Evolutionary conservation across 2,797 vertebrate genomes (phyloP), one percentile per base, ranked within the genome.

Genomic region (Hozukius guyotensis): DNA sequence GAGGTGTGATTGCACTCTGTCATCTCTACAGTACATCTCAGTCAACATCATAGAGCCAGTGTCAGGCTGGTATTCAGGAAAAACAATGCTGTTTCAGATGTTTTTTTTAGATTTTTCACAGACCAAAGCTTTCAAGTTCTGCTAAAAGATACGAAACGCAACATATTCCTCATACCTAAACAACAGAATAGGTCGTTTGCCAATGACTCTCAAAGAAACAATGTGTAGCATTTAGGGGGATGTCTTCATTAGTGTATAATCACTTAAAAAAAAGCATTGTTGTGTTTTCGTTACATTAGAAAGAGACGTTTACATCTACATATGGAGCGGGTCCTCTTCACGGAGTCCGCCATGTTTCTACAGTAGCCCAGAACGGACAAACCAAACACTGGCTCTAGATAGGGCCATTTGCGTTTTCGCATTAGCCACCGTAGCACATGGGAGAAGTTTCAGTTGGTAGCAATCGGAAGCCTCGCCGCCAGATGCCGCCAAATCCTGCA

Each of bases 1-100:
- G 71, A 75, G 7, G 65, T 84, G 69, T 65, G 73, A 82, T 69
- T 70, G 34, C 18, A 14, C 31, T 57, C 34, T 22, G 70, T 65
- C 38, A 42, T 70, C 65, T 65, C 32, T 29, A 67, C 11, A 62
- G 66, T 49, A 22, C 36, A 81, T 70, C 31, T 66, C 8, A 52
- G 32, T 79, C 56, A 38, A 52, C 65, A 61, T 61, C 13, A 68
- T n/a, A 12, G 18, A 75, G 61, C 18, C 31, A 24, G 12, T 32
- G 34, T 36, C 29, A 55, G 25, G 11, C 22, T 36, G 59, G 14
- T n/a, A 18, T 62, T 69, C 24, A 46, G 60, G 22, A 34, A 78
- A 72, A 72, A 64, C 11, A 53, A 2, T 6, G 2, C 61, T 69
- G 7, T 70, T 78, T 60, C 5, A 11, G 5, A 34, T 10, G 7